Base-by-base conservation (phyloP, 2,113 vertebrate species). In the Brachionichthys hirsutus region DNA sequence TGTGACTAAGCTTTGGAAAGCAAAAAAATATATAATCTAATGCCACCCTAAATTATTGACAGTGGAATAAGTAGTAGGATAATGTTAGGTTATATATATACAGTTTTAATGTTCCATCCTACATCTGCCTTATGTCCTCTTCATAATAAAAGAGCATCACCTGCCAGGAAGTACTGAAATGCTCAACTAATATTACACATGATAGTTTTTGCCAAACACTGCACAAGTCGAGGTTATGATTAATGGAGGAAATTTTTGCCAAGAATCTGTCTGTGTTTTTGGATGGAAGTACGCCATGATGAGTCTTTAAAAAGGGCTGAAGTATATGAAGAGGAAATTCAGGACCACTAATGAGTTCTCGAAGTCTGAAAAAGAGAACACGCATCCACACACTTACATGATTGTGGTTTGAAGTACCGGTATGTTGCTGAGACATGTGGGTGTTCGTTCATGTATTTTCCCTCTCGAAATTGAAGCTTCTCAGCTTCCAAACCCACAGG, bases 401-500 rank as follows among this genome's bases (percentile, higher is more conserved):
- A 66, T 53, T 58, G 4, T 69, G 61, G 58, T 41, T 57, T 7
- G 47, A 10, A 65, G 64, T n/a, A n/a, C n/a, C n/a, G n/a, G 40
- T 43, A 10, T 18, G n/a, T 12, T 35, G 60, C 61, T 2, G 52
- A 76, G 53, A 65, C 36, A 1, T 53, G 61, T 60, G 62, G 66
- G 45, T 49, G 62, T 64, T 68, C 72, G 53, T 65, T 60, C 42
- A 22, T 16, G 16, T 61, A 18, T 47, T 53, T 40, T 15, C 69
- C 50, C 20, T 58, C 48, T 63, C 58, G 10, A 66, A 63, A 69
- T 69, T 44, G 36, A 60, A 15, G 49, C 49, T 43, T 54, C 54
- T 73, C 47, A 40, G 45, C 65, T 69, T 79, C 60, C 76, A 82
- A 77, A 77, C 62, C 73, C 61, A 41, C 69, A 77, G 45, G 71